These are phyloP conservation scores for Eumeta japonica DNA, from an alignment of 1,140 invertebrate genomes.

Conservation along the genomic window DNA sequence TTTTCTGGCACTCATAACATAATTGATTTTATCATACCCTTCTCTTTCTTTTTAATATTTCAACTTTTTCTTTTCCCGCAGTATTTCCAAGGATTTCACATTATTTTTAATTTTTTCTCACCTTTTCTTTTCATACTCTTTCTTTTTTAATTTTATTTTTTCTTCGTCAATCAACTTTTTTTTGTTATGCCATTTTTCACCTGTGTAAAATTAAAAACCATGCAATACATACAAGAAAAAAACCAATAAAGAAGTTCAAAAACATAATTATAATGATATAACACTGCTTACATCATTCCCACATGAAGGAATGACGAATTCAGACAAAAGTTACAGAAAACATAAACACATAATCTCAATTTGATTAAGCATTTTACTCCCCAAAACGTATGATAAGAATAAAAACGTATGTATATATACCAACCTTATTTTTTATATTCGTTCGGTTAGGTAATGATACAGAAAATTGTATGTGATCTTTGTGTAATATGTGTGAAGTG, in stretches of 20 bases:
- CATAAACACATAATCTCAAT: conserved; percentile 11
- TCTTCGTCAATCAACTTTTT: too few species aligned
- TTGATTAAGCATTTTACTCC: conserved; percentile 11
- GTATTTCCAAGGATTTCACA: background rate
- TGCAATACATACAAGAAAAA: too few species aligned
- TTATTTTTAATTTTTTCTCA: conserved; percentile 4
- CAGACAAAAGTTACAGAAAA: conserved; percentile 12
- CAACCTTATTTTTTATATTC: too few species aligned
- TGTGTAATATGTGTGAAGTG: too few species aligned
- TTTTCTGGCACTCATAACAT: background rate
- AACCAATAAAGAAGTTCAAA: conserved; percentile 34
- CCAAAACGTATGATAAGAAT: conserved; percentile 8
- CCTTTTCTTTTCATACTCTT: conserved; percentile 3
- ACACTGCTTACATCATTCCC: conserved; percentile 12
- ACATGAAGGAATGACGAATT: conserved; percentile 16
- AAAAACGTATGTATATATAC: conserved; percentile 5
- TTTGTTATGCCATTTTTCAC: too few species aligned
- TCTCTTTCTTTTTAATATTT: conserved; percentile 8
- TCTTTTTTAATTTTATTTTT: conserved; percentile 8
- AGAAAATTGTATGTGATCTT: too few species aligned
- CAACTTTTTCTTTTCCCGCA: conserved; percentile 3
- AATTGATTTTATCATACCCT: background rate
- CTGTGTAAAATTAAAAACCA: too few species aligned
- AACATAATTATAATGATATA: too few species aligned
- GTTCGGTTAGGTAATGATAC: too few species aligned